These are phyloP conservation scores for Aspidiotus rigidus DNA, from an alignment of 2,888 invertebrate genomes.

Conservation along the genomic window DNA sequence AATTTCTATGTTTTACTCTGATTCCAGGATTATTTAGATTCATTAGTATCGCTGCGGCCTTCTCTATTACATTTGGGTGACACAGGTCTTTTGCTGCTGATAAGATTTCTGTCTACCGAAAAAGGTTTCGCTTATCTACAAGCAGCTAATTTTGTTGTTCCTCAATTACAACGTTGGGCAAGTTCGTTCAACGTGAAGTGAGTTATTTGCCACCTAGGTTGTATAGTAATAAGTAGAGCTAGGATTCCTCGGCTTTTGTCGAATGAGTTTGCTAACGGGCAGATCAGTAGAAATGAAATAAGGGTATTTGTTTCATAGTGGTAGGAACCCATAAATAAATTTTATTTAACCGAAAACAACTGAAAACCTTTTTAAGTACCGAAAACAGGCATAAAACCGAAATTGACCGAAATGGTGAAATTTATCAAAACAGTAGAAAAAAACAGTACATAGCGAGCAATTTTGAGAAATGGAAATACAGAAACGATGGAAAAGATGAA, in stretches of 20 bases:
- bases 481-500: too few relatives aligned
- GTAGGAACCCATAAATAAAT: not conserved
- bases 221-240: too few relatives aligned
- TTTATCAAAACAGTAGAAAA: too few relatives aligned
- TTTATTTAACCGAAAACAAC: too few relatives aligned
- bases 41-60: slow-evolving; percentile 65
- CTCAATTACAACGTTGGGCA: slow-evolving; percentile 71
- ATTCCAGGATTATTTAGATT: slow-evolving; percentile 59
- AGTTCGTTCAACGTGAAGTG: slow-evolving; percentile 62
- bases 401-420: too few relatives aligned
- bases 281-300: not conserved
- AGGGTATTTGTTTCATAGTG: not conserved
- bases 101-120: slow-evolving; percentile 64
- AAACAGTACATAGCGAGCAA: too few relatives aligned
- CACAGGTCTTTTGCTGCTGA: slow-evolving; percentile 64
- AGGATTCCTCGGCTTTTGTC: too few relatives aligned
- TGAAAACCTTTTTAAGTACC: too few relatives aligned
- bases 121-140: slow-evolving; percentile 57
- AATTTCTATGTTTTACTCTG: not conserved
- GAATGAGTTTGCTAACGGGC: too few relatives aligned
- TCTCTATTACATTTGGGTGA: slow-evolving; percentile 61
- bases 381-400: too few relatives aligned
- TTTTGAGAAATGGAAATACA: too few relatives aligned
- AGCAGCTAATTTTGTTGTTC: slow-evolving; percentile 55
- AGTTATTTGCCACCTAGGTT: slow-evolving; percentile 32